Percentiles rank a stretch among this genome's conserved stretches.
phyloP scores from a whole-genome alignment of 2,888 invertebrate species.

The Calameuta pallipes region DNA sequence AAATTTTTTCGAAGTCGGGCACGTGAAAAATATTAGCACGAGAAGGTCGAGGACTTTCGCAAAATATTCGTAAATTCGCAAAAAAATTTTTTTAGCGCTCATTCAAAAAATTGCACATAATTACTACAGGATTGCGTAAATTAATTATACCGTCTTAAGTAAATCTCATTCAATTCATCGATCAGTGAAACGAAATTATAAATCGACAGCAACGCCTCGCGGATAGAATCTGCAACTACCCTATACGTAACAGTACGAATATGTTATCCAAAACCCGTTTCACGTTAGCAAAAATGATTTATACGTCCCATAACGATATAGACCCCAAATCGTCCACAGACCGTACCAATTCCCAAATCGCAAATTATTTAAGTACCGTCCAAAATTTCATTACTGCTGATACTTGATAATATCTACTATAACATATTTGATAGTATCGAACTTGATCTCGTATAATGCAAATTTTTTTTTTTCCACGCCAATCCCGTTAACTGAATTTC shows the following conservation, averaged over 20 bases:
- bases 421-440: too few species aligned
- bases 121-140: slow-evolving; percentile 5
- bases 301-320: background rate
- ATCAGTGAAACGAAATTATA: background rate
- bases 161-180: background rate
- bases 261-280: background rate
- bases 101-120: background rate
- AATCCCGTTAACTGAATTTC: background rate
- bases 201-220: background rate
- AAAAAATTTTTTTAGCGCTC: background rate
- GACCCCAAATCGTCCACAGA: background rate
- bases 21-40: background rate
- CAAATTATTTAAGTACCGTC: background rate
- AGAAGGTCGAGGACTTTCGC: background rate
- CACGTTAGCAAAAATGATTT: background rate
- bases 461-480: background rate
- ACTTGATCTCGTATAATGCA: too few species aligned
- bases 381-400: background rate
- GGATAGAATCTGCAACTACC: background rate
- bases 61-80: background rate
- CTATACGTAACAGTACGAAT: background rate
- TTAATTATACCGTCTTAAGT: background rate
- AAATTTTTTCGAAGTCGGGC: background rate
- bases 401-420: background rate
- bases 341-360: background rate